Base-by-base conservation (phyloP, 2,888 invertebrate genomes). In the Agapostemon virescens region DNA sequence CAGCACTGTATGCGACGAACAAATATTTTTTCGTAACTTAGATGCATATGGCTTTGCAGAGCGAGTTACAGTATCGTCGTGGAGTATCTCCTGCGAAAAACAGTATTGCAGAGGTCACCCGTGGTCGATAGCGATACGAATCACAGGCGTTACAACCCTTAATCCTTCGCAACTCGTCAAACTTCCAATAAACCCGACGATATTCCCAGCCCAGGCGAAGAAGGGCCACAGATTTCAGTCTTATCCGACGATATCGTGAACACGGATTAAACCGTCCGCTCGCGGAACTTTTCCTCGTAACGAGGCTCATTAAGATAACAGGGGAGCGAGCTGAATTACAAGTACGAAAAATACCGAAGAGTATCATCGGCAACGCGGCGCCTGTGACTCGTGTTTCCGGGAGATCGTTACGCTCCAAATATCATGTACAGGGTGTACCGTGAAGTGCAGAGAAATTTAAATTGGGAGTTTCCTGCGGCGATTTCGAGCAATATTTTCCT, bases 241-340 rank as follows among this genome's bases (percentile, higher is more conserved):
- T 45, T 30, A 42, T 67, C 11, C 73, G 15, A 33, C n/a, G 33
- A 23, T 71, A 76, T 71, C 75, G 58, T 4, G 63, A 58, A 30
- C 69, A 40, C 58, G 58, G 49, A 73, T 77, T 77, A 73, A 61
- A 69, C 38, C 52, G 64, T 73, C 38, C 52, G 64, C 69, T 69
- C 30, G 42, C 52, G 67, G 9, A 61, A 67, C 66, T 77, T 66
- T 45, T 64, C 69, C 23, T 20, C 26, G 70, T 80, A 84, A 83
- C 76, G 76, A 74, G 69, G 42, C 70, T 72, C 81, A 74, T 82
- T 80, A 82, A 71, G 76, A 79, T 82, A 80, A 79, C 79, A 61
- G 75, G 75, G 55, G 77, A 79, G 42, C 71, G 67, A 33, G 61
- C 66, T 74, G 84, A 84, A 84, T 82, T 66, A 79, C 75, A 84